phyloP scores from a whole-genome alignment of 2,888 invertebrate genomes.

The Eristalis arbustorum region DNA sequence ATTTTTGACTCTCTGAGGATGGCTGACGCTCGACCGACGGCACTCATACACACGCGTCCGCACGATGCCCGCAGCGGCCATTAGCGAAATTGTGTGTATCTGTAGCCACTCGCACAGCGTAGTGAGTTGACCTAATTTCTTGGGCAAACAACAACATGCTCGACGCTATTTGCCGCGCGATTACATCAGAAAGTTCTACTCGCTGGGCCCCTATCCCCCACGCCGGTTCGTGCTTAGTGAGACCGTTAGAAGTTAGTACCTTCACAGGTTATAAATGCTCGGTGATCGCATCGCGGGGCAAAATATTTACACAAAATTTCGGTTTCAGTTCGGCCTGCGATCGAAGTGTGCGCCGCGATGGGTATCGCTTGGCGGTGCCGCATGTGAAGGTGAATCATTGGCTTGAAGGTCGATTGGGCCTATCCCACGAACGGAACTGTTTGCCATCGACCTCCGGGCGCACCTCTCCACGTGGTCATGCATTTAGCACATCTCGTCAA shows the following conservation, averaged over 20 bases:
- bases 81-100: background rate
- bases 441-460: too few relatives aligned
- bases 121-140: background rate
- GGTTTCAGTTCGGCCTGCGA: background rate
- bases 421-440: too few relatives aligned
- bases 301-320: background rate
- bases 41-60: background rate
- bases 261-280: background rate
- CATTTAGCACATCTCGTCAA: background rate
- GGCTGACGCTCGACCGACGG: background rate
- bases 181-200: background rate
- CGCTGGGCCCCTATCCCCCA: background rate
- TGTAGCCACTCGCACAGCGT: background rate
- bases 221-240: background rate
- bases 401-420: too few relatives aligned
- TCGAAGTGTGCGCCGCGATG: too few relatives aligned
- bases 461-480: too few relatives aligned
- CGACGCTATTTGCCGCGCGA: background rate
- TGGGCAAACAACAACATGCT: background rate
- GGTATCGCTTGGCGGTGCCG: too few relatives aligned
- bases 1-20: slow-evolving; percentile 15
- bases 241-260: background rate
- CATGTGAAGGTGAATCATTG: too few relatives aligned
- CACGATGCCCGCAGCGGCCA: background rate
- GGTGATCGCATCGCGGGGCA: background rate